Evolutionary conservation across 2,797 vertebrate species (phyloP), one percentile per base, ranked within the genome.

Genomic region (Poecilia wingei): DNA sequence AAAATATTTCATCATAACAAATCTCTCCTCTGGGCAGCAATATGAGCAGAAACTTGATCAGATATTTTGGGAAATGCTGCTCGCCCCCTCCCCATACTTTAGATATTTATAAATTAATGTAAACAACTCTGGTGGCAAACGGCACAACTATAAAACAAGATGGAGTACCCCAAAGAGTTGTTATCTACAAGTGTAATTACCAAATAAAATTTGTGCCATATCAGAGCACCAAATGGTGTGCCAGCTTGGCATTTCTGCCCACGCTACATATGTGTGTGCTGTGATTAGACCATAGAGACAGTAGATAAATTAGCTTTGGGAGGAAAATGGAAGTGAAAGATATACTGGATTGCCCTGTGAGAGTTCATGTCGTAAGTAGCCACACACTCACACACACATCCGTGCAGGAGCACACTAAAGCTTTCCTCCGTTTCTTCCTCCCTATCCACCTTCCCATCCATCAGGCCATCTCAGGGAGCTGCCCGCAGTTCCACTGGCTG

Each of bases 401-500:
- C 59, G 74, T 59, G 84, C 83, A 81, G 75, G 80, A 47, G 77
- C 83, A 79, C 78, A 79, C 80, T 53, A 82, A 91, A 89, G 77
- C 87, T 84, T 87, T 90, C 88, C 90, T 86, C 91, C 79, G 90
- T 91, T 87, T 87, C 90, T 89, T 92, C 87, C 86, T 93, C 93
- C 86, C 79, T 79, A 83, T 82, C 92, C 90, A 93, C 92, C 92
- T 91, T 91, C 92, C 93, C 94, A 98, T 98, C 97, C 97, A 98
- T 98, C 97, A 98, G 97, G 96, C 97, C 97, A 98, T 98, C 97
- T 96, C 92, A 95, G 97, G 97, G 97, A 99, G 98, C 97, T 96
- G 97, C 97, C 97, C 96, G 97, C 94, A 97, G 98, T 99, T 99
- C 98, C 98, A 98, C 96, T 97, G 97, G 96, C 96, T 99, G 97